Conservation (phyloP, 2,888 invertebrate species). For the Rotaria sp. region DNA sequence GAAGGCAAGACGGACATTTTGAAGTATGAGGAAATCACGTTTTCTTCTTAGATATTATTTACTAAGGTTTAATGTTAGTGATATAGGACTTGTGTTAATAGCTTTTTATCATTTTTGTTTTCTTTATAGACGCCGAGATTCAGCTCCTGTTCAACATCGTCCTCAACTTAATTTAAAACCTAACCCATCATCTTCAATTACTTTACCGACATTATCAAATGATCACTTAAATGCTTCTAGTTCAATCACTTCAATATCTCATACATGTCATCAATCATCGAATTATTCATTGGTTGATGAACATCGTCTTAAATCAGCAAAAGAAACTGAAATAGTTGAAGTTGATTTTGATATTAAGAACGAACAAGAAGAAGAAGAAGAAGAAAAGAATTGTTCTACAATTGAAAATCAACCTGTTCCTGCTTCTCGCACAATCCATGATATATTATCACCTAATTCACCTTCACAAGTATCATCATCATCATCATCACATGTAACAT, state of each 20-base stretch:
- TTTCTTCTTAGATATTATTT: too few relatives aligned
- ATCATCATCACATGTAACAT: constrained; percentile 6
- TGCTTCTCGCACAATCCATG: neutral
- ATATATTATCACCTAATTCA: neutral
- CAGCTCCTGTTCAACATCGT: neutral
- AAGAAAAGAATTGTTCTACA: neutral
- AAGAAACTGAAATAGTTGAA: neutral
- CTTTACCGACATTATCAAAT: neutral
- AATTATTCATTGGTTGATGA: neutral
- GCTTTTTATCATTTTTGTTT: neutral
- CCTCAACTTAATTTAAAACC: neutral
- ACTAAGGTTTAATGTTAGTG: too few relatives aligned
- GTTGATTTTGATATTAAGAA: neutral
- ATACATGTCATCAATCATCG: neutral
- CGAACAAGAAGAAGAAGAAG: neutral
- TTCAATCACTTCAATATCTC: neutral
- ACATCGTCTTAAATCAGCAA: neutral
- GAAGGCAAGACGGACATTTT: too few relatives aligned
- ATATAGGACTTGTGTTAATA: too few relatives aligned
- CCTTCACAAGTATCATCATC: neutral
- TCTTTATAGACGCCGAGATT: neutral
- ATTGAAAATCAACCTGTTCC: neutral
- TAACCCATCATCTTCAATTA: neutral
- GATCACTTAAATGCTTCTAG: neutral
- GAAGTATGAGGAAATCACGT: too few relatives aligned